Percentiles rank a stretch among this genome's conserved stretches.
Evolutionary conservation across 2,888 invertebrate genomes (phyloP).

Genomic region (Exephanes ischioxanthus): DNA sequence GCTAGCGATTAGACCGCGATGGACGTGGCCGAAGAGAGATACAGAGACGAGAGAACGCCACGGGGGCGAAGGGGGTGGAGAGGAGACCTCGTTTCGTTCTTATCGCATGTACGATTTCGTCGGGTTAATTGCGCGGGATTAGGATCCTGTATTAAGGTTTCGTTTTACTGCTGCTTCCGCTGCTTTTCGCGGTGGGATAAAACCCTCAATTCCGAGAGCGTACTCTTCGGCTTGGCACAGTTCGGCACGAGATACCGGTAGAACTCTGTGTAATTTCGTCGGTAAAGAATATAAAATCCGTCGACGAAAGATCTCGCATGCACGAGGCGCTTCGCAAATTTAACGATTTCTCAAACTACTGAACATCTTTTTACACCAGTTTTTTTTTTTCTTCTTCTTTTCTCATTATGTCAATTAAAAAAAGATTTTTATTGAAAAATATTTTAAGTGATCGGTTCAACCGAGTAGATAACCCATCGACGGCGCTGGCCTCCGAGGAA

Average conservation of each 20-base stretch:
- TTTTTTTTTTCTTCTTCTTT: background rate
- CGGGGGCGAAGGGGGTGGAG: conserved; percentile 10
- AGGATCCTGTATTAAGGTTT: conserved; percentile 59
- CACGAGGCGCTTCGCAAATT: background rate
- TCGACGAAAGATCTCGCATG: background rate
- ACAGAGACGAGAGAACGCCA: conserved; percentile 24
- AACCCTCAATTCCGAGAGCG: conserved; percentile 22
- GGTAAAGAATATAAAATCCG: background rate
- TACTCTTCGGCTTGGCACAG: conserved; percentile 1
- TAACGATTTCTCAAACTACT: background rate
- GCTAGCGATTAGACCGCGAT: conserved; percentile 53
- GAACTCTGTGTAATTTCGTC: background rate
- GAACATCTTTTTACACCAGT: background rate
- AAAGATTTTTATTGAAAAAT: no score
- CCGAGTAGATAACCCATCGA: no score
- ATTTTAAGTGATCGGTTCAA: no score
- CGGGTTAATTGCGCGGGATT: conserved; percentile 60
- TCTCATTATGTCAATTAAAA: background rate
- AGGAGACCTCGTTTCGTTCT: conserved; percentile 58
- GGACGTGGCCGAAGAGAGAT: conserved; percentile 46
- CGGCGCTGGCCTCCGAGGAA: no score
- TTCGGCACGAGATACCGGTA: background rate
- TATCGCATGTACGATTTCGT: conserved; percentile 60
- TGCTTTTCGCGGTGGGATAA: conserved; percentile 28
- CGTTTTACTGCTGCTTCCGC: conserved; percentile 45